Percentiles rank a stretch among this genome's conserved stretches.
These are phyloP conservation scores for Centropus unirufus DNA, from an alignment of 2,113 vertebrate species.

Conservation along the genomic window DNA sequence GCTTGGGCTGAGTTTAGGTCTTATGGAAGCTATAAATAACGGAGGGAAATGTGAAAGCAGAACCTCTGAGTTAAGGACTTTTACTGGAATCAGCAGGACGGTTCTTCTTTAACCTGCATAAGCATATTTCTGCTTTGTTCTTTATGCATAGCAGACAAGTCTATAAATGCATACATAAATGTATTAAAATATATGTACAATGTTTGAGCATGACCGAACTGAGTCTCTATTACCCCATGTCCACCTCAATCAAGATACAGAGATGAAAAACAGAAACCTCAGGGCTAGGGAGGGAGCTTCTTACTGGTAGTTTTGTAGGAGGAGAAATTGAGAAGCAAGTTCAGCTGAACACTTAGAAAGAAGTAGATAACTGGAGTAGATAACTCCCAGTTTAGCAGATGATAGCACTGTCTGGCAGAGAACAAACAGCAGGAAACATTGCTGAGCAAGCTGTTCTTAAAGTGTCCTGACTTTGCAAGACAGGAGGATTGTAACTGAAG, in stretches of 20 bases:
- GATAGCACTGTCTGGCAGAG: not conserved
- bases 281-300: not conserved
- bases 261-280: not conserved
- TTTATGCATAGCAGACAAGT: not conserved
- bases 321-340: not conserved
- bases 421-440: not conserved
- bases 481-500: not conserved
- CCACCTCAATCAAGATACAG: not conserved
- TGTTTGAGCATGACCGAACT: not conserved
- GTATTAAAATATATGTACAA: not conserved
- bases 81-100: not conserved
- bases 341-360: not conserved
- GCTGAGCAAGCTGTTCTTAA: not conserved
- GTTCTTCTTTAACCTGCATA: not conserved
- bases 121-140: not conserved
- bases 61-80: not conserved
- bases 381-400: not conserved
- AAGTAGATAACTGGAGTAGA: not conserved
- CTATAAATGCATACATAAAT: not conserved
- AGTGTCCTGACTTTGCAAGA: not conserved
- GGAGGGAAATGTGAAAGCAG: not conserved
- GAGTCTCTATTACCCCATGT: not conserved
- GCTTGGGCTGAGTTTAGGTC: not conserved
- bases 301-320: not conserved
- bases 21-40: fast-evolving